Evolutionary conservation across 2,113 vertebrate species (phyloP), one percentile per base, ranked within the genome.

Genomic region (Stomatorhinus ivindoensis): DNA sequence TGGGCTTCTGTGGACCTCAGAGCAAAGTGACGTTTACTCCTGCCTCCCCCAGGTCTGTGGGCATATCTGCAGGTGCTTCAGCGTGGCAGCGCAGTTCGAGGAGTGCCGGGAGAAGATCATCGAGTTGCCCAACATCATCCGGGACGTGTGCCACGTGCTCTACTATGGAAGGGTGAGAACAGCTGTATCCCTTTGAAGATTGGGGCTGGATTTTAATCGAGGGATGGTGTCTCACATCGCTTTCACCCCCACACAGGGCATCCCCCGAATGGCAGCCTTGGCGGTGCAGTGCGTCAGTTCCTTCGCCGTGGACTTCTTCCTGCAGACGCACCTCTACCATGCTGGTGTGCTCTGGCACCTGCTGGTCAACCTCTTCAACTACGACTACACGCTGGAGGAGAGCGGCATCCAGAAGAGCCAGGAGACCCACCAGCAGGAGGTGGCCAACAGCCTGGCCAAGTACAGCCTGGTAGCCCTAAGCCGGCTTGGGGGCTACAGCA

Each of bases 101-200:
- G 98, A 99, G 21, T 99, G 98, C 95, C 96, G 98, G 92, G 98
- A 99, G 92, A 99, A 99, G 95, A 99, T 99, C 88, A 98, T 97
- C 4, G 98, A 99, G 93, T 96, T 98, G 94, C 98, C 98, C 0
- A 96, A 95, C 89, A 97, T 99, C 94, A 99, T 99, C 92, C 96
- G 97, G 91, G 97, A 99, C 92, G 96, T 99, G 65, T 99, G 98
- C 92, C 97, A 97, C 85, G 96, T 99, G 83, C 94, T 99, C 0
- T 99, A 96, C 93, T 98, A 97, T 53, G 97, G 98, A 93, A 99
- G 99, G 97, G 98, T 99, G 91, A 93, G 91, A n/a, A 44, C 11
- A 21, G 39, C 87, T 65, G 10, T 69, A 13, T 31, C 61, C 27
- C 61, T 11, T 31, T 69, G 27, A 31, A 87, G 27, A 27, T 21